Percentiles rank a stretch among this genome's conserved stretches.
phyloP scores from a whole-genome alignment of 2,797 vertebrate genomes.

The Coregonus ussuriensis region DNA sequence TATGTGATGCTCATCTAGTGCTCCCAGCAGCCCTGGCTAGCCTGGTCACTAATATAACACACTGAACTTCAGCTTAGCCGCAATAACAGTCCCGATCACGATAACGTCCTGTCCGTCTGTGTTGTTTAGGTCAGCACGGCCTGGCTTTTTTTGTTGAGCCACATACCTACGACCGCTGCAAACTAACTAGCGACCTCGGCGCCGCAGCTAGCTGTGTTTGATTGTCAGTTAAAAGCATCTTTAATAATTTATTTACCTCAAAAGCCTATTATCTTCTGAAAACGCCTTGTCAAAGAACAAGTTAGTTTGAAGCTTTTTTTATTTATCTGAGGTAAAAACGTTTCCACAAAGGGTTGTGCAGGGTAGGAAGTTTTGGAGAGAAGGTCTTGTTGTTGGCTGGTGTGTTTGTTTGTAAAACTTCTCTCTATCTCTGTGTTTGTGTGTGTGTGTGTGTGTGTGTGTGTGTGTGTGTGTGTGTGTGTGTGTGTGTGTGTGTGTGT shows the following conservation, averaged over 20 bases:
- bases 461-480: neutral
- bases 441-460: conserved; percentile 1
- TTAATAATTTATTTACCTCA: conserved; percentile 52
- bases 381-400: neutral
- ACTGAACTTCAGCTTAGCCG: no score
- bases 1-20: conserved; percentile 10
- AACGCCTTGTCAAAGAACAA: conserved; percentile 37
- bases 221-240: conserved; percentile 59
- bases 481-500: neutral
- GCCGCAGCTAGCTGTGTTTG: conserved; percentile 27
- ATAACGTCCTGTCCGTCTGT: conserved; percentile 24
- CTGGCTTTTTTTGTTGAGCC: conserved; percentile 34
- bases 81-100: no score
- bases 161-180: conserved; percentile 38
- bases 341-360: conserved; percentile 19
- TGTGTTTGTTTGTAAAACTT: neutral
- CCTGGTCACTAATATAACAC: neutral
- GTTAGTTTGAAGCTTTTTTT: conserved; percentile 33
- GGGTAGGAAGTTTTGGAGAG: conserved; percentile 36
- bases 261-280: conserved; percentile 60
- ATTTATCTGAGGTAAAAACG: conserved; percentile 18
- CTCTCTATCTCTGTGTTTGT: neutral
- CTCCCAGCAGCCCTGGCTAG: neutral
- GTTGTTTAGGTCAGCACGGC: neutral
- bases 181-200: conserved; percentile 32